These are phyloP conservation scores for Muscicapa comitata DNA, from an alignment of 2,797 vertebrate species.

Conservation along the genomic window DNA sequence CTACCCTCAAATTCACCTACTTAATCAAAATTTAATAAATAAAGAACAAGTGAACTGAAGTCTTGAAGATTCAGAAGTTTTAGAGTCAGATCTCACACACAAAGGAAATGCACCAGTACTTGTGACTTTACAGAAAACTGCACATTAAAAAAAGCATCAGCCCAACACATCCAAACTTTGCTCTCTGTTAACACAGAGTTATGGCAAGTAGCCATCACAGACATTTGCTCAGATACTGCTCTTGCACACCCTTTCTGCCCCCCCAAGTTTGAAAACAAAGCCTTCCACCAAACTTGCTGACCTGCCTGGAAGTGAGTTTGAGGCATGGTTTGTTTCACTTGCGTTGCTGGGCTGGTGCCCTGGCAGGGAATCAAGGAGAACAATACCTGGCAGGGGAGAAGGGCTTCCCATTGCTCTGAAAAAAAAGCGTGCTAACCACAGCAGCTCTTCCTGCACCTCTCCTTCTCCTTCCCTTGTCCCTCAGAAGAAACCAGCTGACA, in stretches of 20 bases:
- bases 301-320: background rate
- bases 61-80: background rate
- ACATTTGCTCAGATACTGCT: background rate
- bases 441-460: constrained; percentile 4
- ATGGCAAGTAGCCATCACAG: background rate
- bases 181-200: background rate
- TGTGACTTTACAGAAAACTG: background rate
- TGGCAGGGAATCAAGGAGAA: constrained; percentile 21
- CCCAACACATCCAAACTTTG: background rate
- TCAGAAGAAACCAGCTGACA: background rate
- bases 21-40: background rate
- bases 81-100: background rate
- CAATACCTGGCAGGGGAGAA: constrained; percentile 23
- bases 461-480: background rate
- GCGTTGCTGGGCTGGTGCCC: background rate
- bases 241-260: background rate
- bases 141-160: background rate
- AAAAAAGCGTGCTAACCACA: background rate
- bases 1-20: background rate
- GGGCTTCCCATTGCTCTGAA: background rate
- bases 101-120: background rate
- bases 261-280: background rate
- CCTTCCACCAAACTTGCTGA: background rate
- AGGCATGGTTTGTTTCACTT: background rate
- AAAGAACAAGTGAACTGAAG: background rate